phyloP scores from a whole-genome alignment of 2,888 invertebrate species.

The Lasioglossum malachurum region DNA sequence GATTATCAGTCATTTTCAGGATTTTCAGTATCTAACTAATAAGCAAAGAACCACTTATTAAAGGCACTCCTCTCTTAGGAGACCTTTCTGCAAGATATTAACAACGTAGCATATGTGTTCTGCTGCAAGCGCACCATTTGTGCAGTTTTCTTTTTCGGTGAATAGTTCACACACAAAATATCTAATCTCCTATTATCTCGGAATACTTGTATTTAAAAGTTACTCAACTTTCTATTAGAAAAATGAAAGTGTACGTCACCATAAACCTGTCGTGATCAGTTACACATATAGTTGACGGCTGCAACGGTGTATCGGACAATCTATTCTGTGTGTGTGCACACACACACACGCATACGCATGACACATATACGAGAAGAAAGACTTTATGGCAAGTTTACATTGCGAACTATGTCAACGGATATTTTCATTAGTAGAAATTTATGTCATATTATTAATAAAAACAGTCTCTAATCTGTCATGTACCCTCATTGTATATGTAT shows the following conservation, averaged over 20 bases:
- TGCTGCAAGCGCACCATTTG: slow-evolving; percentile 75
- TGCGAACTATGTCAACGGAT: neutral
- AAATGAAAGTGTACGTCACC: slow-evolving; percentile 34
- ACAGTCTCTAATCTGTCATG: slow-evolving; percentile 5
- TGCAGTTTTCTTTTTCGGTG: slow-evolving; percentile 46
- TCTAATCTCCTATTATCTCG: neutral
- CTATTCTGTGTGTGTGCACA: neutral
- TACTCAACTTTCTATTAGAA: slow-evolving; percentile 6
- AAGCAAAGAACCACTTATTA: slow-evolving; percentile 69
- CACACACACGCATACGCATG: neutral
- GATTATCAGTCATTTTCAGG: slow-evolving; percentile 90
- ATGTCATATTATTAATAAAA: neutral
- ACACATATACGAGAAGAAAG: slow-evolving; percentile 15
- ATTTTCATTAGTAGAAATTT: neutral
- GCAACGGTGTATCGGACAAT: slow-evolving; percentile 26
- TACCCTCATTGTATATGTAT: slow-evolving; percentile 27
- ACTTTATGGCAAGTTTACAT: slow-evolving; percentile 25
- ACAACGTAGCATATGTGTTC: slow-evolving; percentile 76
- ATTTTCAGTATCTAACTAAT: slow-evolving; percentile 41
- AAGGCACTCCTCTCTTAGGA: slow-evolving; percentile 79
- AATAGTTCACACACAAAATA: slow-evolving; percentile 2
- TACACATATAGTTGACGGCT: slow-evolving; percentile 40
- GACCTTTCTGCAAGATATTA: slow-evolving; percentile 78
- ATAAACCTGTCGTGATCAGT: slow-evolving; percentile 50
- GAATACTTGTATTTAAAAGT: slow-evolving; percentile 8